Evolutionary conservation across 37 sponge, comb jelly and placozoan species (phyloP), one percentile per base, ranked within the genome.

Genomic region (Hexactinellida sp.): DNA sequence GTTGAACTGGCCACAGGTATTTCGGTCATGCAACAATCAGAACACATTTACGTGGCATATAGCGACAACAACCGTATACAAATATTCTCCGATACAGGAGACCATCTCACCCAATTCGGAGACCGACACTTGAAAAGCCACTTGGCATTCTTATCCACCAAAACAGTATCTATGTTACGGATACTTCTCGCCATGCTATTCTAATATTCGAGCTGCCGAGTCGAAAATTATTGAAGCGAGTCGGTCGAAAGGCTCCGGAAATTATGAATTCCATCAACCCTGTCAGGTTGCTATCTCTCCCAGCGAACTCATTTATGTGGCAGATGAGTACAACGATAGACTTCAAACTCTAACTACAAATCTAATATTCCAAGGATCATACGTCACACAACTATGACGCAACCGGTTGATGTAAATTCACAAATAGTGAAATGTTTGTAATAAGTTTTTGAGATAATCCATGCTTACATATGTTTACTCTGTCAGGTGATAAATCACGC

Each of bases 21-120:
- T 16, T 19, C 16, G 52, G 16, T 47, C 9, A 16, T 19, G 52
- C 52, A 9, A 19, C 52, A 47, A 47, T 47, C 76, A 23, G 76
- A 23, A 28, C 25, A n/a, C 76, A 32, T 63, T n/a, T 63, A 63
- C 13, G 76, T 63, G 34, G 76, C 30, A 63, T 7, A 63, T 63
- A 32, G 32, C 25, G 21, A 28, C 25, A 63, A 63, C 34, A 10
- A 63, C 5, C 76, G 76, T 23, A 63, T 63, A 7, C 76, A 63
- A 63, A n/a, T 63, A 63, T 63, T 63, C 30, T 63, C 76, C 13
- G 34, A 63, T 10, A 63, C 76, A 63, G 76, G 76, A 63, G 76
- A 63, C 32, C 13, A 63, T 63, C 3, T 63, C 76, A 63, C 3
- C 30, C 25, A 63, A n/a, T 63, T 63, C 76, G 76, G 76, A 7